phyloP scores from a whole-genome alignment of 2,797 vertebrate genomes.

The Sebastes dallii region DNA sequence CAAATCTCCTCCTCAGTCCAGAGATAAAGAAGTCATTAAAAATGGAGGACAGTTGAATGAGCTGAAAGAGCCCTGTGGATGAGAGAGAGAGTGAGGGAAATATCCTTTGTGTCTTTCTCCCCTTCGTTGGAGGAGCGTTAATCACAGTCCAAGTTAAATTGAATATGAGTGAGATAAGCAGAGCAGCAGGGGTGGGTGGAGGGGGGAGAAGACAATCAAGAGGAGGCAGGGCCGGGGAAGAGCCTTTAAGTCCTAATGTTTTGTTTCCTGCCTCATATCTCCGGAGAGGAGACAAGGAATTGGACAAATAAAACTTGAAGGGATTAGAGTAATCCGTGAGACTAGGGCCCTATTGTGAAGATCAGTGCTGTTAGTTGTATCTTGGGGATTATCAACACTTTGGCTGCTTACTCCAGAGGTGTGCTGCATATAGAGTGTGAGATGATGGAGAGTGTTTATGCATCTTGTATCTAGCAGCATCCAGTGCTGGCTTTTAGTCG shows the following conservation, averaged over 20 bases:
- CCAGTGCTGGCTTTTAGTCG: slow-evolving; percentile 1
- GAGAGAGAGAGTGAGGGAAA: slow-evolving; percentile 61
- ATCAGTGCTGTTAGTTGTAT: slow-evolving; percentile 78
- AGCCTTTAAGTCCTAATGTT: slow-evolving; percentile 80
- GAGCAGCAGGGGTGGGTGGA: slow-evolving; percentile 56
- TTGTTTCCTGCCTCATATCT: slow-evolving; percentile 79
- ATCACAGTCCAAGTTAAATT: slow-evolving; percentile 83
- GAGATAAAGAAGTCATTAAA: slow-evolving; percentile 85
- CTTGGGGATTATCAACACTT: slow-evolving; percentile 79
- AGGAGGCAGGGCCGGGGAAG: slow-evolving; percentile 63
- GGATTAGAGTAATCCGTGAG: slow-evolving; percentile 82
- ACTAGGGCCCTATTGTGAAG: slow-evolving; percentile 72
- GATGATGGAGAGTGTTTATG: slow-evolving; percentile 45
- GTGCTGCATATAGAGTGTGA: slow-evolving; percentile 49
- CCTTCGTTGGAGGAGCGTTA: slow-evolving; percentile 76
- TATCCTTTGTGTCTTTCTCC: slow-evolving; percentile 74
- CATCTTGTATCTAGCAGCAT: slow-evolving; percentile 21
- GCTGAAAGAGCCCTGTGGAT: slow-evolving; percentile 70
- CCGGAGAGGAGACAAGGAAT: slow-evolving; percentile 75
- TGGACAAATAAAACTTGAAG: slow-evolving; percentile 83
- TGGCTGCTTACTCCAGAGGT: slow-evolving; percentile 69
- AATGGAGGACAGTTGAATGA: slow-evolving; percentile 78
- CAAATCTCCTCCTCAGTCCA: slow-evolving; percentile 76
- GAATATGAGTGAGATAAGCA: slow-evolving; percentile 82
- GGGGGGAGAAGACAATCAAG: slow-evolving; percentile 39